Percentiles rank a stretch among this genome's conserved stretches.
These are phyloP conservation scores for Alligator sinensis DNA, from an alignment of 2,113 vertebrate genomes.

Conservation along the genomic window DNA sequence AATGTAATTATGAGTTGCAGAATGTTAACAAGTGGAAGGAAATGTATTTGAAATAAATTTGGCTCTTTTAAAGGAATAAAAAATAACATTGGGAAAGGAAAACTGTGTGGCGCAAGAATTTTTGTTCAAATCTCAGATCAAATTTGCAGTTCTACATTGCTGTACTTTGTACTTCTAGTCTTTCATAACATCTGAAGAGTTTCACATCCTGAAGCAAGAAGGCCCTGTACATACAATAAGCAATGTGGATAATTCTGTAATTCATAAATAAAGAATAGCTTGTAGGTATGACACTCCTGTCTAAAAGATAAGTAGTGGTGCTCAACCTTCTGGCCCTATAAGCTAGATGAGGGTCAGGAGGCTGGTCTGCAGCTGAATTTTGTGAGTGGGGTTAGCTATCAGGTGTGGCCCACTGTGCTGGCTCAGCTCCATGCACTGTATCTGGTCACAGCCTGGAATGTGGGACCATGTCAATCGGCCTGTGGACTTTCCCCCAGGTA, in stretches of 20 bases:
- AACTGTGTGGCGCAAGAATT: neutral
- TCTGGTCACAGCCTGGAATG: too few species aligned
- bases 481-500: too few species aligned
- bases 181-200: neutral
- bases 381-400: too few species aligned
- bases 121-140: neutral
- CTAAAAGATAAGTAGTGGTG: neutral
- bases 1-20: neutral
- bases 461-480: too few species aligned
- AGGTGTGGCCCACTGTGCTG: too few species aligned
- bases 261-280: neutral
- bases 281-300: neutral
- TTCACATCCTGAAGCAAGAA: neutral
- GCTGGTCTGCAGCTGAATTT: too few species aligned
- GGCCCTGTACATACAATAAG: neutral
- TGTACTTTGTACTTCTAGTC: neutral
- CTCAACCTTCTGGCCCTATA: too few species aligned
- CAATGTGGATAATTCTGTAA: neutral
- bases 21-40: neutral
- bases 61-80: neutral
- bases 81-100: neutral
- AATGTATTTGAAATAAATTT: neutral
- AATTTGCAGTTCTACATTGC: neutral
- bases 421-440: too few species aligned
- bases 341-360: too few species aligned